Base-by-base conservation (phyloP, 2,797 vertebrate genomes). In the Amazona ochrocephala region DNA sequence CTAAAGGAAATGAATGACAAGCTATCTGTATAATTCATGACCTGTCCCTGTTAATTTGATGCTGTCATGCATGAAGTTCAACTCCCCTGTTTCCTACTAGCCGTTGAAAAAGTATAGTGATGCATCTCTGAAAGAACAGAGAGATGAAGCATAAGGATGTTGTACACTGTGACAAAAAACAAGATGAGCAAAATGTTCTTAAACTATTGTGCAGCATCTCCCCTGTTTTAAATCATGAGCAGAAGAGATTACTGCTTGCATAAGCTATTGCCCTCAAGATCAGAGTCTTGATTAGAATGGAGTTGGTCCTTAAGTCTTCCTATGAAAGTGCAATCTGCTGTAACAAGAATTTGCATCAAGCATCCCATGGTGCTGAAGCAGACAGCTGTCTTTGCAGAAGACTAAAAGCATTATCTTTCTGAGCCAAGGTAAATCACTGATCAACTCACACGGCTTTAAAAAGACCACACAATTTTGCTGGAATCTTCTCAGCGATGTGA, bases 41-140 rank as follows among this genome's bases (percentile, higher is more conserved):
- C 72, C 76, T 78, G 74, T 73, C 87, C 92, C 75, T 90, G 37
- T 84, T 96, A 94, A 97, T 95, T 76, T 93, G 87, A 68, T 67
- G 87, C 67, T 87, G 54, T 72, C 93, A 90, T 85, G 94, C 75
- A 30, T 95, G 94, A 96, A 95, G 93, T 90, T 93, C 70, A 92
- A 42, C 67, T 75, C 24, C 22, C 29, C 48, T 65, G 32, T 75
- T 80, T 54, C 51, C 76, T 64, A 39, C 82, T 45, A 70, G 61
- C 58, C 79, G 48, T 5, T 42, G 45, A 41, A 48, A 76, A 76
- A 61, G 13, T 44, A 14, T 67, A 34, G 29, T 53, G 41, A n/a
- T 61, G 54, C 5, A 3, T 37, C 44, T 66, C 32, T 61, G 68
- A 41, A 79, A 50, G 71, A 70, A 81, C 73, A 75, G 60, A 44